phyloP scores from a whole-genome alignment of 2,797 vertebrate genomes.

The Hemibagrus guttatus region DNA sequence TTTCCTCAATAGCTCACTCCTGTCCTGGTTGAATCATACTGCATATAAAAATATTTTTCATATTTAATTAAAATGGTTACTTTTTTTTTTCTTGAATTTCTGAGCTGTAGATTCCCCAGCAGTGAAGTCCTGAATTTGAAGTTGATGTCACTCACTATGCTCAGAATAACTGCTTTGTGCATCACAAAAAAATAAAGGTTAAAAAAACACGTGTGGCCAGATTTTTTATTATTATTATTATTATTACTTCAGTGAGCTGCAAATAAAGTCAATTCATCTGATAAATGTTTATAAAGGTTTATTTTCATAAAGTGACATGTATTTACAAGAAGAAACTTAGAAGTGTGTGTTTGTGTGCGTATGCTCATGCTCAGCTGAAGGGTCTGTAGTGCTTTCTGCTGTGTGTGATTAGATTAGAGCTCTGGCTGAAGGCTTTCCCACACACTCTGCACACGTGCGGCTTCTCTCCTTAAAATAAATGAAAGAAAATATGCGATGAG shows the following conservation, averaged over 20 bases:
- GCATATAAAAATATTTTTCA: neutral
- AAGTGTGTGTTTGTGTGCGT: no score
- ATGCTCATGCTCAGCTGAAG: slow-evolving; percentile 60
- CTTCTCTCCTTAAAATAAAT: slow-evolving; percentile 74
- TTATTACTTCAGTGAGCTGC: neutral
- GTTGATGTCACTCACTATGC: neutral
- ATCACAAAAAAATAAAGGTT: neutral
- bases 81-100: neutral
- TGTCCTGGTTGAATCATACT: neutral
- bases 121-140: slow-evolving; percentile 17
- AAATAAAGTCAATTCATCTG: neutral
- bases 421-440: slow-evolving; percentile 82
- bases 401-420: slow-evolving; percentile 86
- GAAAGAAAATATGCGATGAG: neutral
- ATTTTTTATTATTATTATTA: neutral
- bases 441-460: slow-evolving; percentile 80
- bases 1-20: neutral
- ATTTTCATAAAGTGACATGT: neutral
- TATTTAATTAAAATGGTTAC: neutral
- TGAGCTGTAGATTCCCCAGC: neutral
- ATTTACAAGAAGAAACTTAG: slow-evolving; percentile 4
- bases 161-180: neutral
- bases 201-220: neutral
- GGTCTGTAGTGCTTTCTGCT: slow-evolving; percentile 77
- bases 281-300: neutral